A percentile compares a stretch with the other conserved stretches of the same genome.
Conservation (phyloP, 2,113 vertebrate species). For the Peucedramus taeniatus region DNA sequence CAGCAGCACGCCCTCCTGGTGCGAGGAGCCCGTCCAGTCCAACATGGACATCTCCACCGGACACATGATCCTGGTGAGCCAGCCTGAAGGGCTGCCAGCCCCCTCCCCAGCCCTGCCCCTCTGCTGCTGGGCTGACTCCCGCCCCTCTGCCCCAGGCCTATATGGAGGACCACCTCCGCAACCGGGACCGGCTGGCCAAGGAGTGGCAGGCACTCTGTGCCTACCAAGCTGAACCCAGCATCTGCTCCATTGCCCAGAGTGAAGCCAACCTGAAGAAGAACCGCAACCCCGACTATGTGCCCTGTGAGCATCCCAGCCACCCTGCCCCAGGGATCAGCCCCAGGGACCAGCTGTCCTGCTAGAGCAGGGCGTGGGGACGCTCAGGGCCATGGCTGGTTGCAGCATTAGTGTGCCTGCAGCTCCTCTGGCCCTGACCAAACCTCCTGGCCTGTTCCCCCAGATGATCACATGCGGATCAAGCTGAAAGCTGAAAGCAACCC, state of each 20-base stretch:
- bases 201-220: conserved; percentile 95
- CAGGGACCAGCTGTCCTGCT: not conserved
- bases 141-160: conserved; percentile 75
- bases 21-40: conserved; percentile 95
- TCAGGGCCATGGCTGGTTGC: not conserved
- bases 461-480: conserved; percentile 93
- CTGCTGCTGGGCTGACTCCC: not conserved
- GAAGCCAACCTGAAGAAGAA: conserved; percentile 89
- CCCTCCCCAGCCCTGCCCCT: too few relatives aligned
- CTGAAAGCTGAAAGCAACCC: conserved; percentile 87
- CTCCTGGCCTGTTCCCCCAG: conserved; percentile 57
- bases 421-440: not conserved
- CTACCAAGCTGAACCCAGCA: conserved; percentile 92
- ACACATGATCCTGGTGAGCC: conserved; percentile 95
- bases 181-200: conserved; percentile 91
- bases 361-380: not conserved
- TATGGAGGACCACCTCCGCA: conserved; percentile 97
- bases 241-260: conserved; percentile 75
- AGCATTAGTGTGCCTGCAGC: not conserved
- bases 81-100: not conserved
- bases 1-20: conserved; percentile 97
- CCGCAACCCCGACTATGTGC: conserved; percentile 84
- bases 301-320: conserved; percentile 80
- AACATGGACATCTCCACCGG: conserved; percentile 99
- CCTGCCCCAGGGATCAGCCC: not conserved